Percentiles rank a stretch among this genome's conserved stretches.
Evolutionary conservation across 2,888 invertebrate species (phyloP).

Genomic region (Seira ritae): DNA sequence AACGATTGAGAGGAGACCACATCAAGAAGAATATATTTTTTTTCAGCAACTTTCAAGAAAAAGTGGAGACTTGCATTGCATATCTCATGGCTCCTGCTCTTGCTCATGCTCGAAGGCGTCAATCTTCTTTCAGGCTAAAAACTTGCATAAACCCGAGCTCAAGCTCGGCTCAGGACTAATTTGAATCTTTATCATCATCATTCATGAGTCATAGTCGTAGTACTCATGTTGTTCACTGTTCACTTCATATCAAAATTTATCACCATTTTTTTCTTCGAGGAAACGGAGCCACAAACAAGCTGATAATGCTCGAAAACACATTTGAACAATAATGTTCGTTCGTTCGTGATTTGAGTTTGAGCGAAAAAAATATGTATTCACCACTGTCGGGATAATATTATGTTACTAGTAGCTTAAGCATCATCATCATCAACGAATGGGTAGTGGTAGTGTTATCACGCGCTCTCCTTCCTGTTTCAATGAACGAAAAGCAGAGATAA

Average conservation of each 20-base stretch:
- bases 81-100: neutral
- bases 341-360: constrained; percentile 32
- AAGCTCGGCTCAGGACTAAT: neutral
- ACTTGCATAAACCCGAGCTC: neutral
- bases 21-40: neutral
- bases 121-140: neutral
- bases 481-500: too few species aligned
- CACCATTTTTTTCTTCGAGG: constrained; percentile 36
- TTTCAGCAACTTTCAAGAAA: neutral
- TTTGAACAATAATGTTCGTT: neutral
- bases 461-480: constrained; percentile 35
- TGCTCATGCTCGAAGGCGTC: neutral
- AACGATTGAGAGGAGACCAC: neutral
- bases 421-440: neutral
- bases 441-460: constrained; percentile 12
- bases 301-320: neutral
- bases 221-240: too few species aligned
- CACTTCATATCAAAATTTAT: too few species aligned
- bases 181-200: constrained; percentile 34
- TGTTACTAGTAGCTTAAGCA: neutral
- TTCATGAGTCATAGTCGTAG: too few species aligned
- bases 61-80: neutral
- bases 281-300: constrained; percentile 34
- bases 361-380: too few species aligned
- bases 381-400: neutral